These are phyloP conservation scores for Spinus pinus DNA, from an alignment of 2,797 vertebrate species.

Conservation along the genomic window DNA sequence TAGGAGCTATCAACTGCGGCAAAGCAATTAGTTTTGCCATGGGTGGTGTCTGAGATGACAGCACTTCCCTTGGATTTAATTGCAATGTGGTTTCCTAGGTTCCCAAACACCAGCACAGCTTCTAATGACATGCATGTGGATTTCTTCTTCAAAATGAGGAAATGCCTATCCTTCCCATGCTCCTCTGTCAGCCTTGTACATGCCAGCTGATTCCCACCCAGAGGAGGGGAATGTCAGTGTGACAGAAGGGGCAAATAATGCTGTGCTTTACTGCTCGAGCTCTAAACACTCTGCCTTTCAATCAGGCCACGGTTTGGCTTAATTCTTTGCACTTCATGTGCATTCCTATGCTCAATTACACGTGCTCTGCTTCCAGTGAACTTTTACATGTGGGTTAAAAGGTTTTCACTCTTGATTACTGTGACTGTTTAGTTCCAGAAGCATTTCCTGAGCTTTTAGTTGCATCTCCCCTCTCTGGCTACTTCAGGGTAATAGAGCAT, in stretches of 20 bases:
- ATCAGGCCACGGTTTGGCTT: not conserved
- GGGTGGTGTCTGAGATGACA: not conserved
- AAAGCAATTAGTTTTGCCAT: not conserved
- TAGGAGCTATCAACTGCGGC: not conserved
- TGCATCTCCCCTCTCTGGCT: not conserved
- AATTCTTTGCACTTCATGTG: not conserved
- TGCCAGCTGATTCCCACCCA: not conserved
- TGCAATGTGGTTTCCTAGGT: not conserved
- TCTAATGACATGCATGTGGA: not conserved
- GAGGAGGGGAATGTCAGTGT: not conserved
- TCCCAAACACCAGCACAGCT: not conserved
- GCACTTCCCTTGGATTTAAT: not conserved
- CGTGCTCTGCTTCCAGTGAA: not conserved
- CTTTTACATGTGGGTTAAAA: conserved; percentile 2
- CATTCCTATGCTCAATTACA: not conserved
- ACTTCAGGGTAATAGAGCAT: not conserved
- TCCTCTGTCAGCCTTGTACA: not conserved
- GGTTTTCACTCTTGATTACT: not conserved
- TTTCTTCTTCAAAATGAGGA: not conserved
- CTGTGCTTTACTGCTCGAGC: not conserved
- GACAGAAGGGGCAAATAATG: not conserved
- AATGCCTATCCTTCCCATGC: not conserved
- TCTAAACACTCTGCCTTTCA: not conserved
- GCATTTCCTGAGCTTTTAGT: not conserved
- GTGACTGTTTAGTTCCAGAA: not conserved